Base-by-base conservation (phyloP, 92 coral and sea anemone species). In the Epizoanthus scotinus region DNA sequence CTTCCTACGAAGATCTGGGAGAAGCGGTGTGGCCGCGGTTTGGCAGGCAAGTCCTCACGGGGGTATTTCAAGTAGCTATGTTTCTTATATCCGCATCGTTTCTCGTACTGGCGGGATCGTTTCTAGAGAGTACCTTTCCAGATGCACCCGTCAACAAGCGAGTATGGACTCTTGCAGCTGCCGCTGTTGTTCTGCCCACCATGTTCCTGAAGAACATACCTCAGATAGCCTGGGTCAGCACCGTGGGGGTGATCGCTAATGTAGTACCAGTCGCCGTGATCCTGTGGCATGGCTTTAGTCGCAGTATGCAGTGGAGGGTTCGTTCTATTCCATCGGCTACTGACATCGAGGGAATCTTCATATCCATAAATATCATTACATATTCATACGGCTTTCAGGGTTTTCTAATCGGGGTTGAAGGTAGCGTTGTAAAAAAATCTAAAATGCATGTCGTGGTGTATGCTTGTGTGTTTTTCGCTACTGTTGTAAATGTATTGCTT, bases 351-450 rank as follows among this genome's bases (percentile, higher is more conserved):
- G 80, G 80, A 17, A 58, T 34, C 10, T 74, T 74, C 24, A 28
- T 74, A 5, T 55, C 80, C 42, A 74, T 74, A n/a, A 74, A 74
- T 21, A 74, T 74, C 21, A n/a, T 74, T 58, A 34, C 31, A 9
- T 74, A 20, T 58, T 74, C 80, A 17, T 74, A 74, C 24, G 80
- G 80, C 15, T 57, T 57, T 36, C 80, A 74, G n/a, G 80, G 80
- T 10, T 20, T 58, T 8, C 9, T 74, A 27, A 57, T 74, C 14
- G 25, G 52, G 10, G 27, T 74, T 36, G 80, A 74, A 29, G 59
- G 59, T 36, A 74, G 66, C 13, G 40, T 74, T 31, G 80, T 14
- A 10, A 57, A 74, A 12, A 74, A 74, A 36, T 57, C 80, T 29
- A 74, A 12, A 53, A 17, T 74, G 36, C 59, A 31, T 20, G 53